Conservation (phyloP, 1,140 invertebrate genomes). For the Papilio aristodemus region DNA sequence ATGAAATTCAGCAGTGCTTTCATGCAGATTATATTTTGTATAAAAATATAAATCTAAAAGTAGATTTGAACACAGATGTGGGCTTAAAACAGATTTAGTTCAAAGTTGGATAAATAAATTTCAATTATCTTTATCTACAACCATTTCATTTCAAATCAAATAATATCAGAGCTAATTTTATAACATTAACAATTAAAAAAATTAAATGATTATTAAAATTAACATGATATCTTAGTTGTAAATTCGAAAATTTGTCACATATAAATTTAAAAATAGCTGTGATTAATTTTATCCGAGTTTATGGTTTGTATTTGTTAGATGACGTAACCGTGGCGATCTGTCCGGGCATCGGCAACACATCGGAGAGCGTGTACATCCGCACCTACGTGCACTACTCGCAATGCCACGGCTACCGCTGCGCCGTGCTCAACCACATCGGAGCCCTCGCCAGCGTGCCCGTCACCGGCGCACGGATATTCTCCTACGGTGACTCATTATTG, state of each 20-base stretch:
- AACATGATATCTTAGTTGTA: neutral
- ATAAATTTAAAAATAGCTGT: slow-evolving; percentile 11
- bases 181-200: neutral
- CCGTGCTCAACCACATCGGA: slow-evolving; percentile 97
- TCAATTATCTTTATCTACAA: no score
- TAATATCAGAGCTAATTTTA: no score
- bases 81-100: no score
- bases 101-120: no score
- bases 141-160: no score
- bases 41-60: neutral
- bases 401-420: slow-evolving; percentile 92
- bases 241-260: neutral
- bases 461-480: slow-evolving; percentile 93
- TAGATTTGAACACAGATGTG: neutral
- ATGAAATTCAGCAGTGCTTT: neutral
- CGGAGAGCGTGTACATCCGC: slow-evolving; percentile 95
- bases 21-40: neutral
- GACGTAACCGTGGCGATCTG: slow-evolving; percentile 94
- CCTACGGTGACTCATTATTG: slow-evolving; percentile 86
- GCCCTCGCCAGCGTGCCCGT: slow-evolving; percentile 90
- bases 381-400: slow-evolving; percentile 95
- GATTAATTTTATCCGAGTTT: neutral
- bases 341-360: slow-evolving; percentile 96
- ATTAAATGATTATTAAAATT: slow-evolving; percentile 1
- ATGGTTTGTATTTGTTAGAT: slow-evolving; percentile 52